Evolutionary conservation across 2,797 vertebrate genomes (phyloP).

Genomic region (Psittacula derbiana): DNA sequence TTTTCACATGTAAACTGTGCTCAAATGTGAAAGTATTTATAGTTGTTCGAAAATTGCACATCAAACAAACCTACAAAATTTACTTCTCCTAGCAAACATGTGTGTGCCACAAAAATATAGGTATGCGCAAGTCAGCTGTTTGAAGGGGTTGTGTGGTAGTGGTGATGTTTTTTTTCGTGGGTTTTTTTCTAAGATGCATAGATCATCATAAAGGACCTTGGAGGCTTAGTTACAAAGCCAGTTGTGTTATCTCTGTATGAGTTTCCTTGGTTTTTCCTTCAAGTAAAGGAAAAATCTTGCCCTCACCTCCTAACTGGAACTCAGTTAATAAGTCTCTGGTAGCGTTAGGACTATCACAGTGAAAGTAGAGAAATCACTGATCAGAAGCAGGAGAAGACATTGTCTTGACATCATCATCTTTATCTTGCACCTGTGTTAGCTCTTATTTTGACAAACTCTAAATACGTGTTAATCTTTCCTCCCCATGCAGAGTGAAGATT

Average conservation of each 20-base stretch:
- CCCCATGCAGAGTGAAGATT: conserved; percentile 83
- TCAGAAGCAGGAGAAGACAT: not conserved
- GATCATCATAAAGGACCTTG: not conserved
- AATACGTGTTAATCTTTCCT: not conserved
- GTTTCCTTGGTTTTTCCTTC: not conserved
- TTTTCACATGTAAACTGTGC: not conserved
- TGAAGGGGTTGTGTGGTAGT: not conserved
- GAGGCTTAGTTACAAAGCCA: not conserved
- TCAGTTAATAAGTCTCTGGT: not conserved
- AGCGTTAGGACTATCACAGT: not conserved
- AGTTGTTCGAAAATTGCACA: not conserved
- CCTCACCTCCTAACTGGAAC: not conserved
- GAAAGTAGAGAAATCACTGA: not conserved
- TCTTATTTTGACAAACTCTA: not conserved
- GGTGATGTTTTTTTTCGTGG: not conserved
- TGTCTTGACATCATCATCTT: not conserved
- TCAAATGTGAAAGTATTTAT: not conserved
- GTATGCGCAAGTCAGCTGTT: not conserved
- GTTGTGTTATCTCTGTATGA: not conserved
- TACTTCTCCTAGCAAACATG: not conserved
- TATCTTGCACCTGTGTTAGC: not conserved
- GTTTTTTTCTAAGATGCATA: not conserved
- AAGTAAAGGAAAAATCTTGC: not conserved
- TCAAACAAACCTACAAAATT: not conserved
- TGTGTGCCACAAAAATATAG: not conserved